Base-by-base conservation (phyloP, 1,140 invertebrate genomes). In the Drosophila baimaii region DNA sequence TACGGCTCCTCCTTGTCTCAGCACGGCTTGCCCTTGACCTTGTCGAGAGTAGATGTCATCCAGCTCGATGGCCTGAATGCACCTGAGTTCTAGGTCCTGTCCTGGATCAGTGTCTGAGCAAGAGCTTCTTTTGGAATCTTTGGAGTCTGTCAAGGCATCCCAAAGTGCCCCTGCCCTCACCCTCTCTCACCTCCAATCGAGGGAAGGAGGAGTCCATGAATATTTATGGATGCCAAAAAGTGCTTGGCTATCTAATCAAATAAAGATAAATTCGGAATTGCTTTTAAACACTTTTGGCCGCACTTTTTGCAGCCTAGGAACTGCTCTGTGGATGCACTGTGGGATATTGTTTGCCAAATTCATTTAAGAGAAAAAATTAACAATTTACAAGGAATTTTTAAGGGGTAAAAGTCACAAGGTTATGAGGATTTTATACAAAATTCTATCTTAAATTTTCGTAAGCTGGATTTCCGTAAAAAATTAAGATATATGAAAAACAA, bases 1-100 rank as follows among this genome's bases (percentile, higher is more conserved):
- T 41, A 5, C 1, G 13, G 12, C 17, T 74, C 84, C 8, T 84
- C 57, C 31, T 51, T 72, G 23, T 85, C 70, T 9, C 75, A 44
- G 21, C 76, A 70, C 37, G 88, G 37, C 33, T 79, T 66, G 15
- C 68, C 44, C 44, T 88, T 76, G 13, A 86, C 66, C 7, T 44
- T 33, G 8, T 70, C 25, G 7, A 56, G 59, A 5, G n/a, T 52
- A 44, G 0, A 61, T 68, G 39, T 88, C 79, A 1, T 82, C 82
- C 58, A 69, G 2, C 0, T 82, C 75, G 41, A 79, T 82, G 31
- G 82, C 82, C 35, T 86, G 79, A 13, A 88, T 79, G 44, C 71
- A 86, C 23, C 76, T 79, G 12, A n/a, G n/a, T n/a, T 81, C 62
- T 0, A 85, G 13, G 8, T 88, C n/a, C 79, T 86, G 21, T 86